Evolutionary conservation across 2,113 vertebrate species (phyloP).

Genomic region (Oreochromis spilurus): DNA sequence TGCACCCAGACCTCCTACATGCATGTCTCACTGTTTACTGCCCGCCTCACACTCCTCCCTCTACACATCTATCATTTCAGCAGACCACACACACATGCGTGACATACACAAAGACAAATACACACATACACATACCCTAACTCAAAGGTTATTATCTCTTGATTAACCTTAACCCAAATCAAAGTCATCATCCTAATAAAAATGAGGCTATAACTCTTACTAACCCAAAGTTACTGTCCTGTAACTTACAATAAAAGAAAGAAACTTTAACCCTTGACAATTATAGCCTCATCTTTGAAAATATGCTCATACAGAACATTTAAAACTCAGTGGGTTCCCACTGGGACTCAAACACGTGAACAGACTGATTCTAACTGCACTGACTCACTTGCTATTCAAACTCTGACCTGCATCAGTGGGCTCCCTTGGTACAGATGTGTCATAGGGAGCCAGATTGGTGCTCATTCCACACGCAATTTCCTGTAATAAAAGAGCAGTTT

Average conservation of each 20-base stretch:
- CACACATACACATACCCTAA: not conserved
- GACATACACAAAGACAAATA: slow-evolving; percentile 12
- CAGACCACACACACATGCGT: slow-evolving; percentile 61
- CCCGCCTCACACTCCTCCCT: slow-evolving; percentile 43
- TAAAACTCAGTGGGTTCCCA: slow-evolving; percentile 1
- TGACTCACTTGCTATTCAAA: not conserved
- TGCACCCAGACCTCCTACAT: slow-evolving; percentile 66
- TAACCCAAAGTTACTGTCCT: not conserved
- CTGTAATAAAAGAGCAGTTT: slow-evolving; percentile 62
- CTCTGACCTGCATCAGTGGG: slow-evolving; percentile 30
- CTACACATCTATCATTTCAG: slow-evolving; percentile 62
- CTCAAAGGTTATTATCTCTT: not conserved
- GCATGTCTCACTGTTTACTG: slow-evolving; percentile 59
- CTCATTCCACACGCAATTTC: slow-evolving; percentile 54
- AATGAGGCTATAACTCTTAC: not conserved
- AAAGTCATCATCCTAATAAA: not conserved
- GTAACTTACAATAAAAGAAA: not conserved
- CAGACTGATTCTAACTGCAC: not conserved
- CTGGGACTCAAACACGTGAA: not conserved
- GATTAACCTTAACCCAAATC: not conserved
- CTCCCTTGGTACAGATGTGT: slow-evolving; percentile 25
- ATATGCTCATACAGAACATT: not conserved
- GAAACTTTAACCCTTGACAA: not conserved
- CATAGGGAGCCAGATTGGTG: slow-evolving; percentile 14
- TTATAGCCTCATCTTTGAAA: not conserved